A percentile compares a stretch with the other conserved stretches of the same genome.
phyloP scores from a whole-genome alignment of 2,113 vertebrate species.

The Podarcis raffonei region DNA sequence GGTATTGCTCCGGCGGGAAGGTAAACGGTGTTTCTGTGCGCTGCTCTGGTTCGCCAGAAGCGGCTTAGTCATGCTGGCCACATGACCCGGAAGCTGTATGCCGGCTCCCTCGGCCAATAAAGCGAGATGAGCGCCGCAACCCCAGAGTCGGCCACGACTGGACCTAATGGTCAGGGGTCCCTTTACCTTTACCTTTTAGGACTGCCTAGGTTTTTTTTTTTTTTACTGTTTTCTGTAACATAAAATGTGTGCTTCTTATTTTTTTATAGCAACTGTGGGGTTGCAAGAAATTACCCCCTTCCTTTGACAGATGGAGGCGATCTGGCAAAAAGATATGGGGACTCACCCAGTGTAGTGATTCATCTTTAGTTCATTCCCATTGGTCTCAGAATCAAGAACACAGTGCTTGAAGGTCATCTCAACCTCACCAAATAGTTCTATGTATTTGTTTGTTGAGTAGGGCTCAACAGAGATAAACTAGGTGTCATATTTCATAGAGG shows the following conservation, averaged over 20 bases:
- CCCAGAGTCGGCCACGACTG: no score
- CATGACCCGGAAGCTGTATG: no score
- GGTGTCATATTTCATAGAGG: not conserved
- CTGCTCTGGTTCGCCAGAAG: no score
- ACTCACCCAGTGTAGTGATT: not conserved
- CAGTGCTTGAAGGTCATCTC: not conserved
- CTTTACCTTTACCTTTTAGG: no score
- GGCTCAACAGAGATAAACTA: not conserved
- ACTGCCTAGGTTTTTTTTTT: not conserved
- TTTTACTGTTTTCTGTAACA: constrained; percentile 41
- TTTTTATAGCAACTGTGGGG: not conserved
- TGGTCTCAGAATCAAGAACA: not conserved
- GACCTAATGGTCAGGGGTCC: no score
- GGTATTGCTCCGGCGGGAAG: fast-evolving
- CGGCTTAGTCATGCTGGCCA: no score
- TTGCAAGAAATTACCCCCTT: fast-evolving
- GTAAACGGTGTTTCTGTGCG: no score
- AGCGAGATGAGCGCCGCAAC: no score
- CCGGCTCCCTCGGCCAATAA: no score
- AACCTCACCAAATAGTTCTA: not conserved
- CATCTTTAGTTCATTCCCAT: not conserved
- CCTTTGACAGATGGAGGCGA: not conserved
- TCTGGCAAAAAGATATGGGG: not conserved
- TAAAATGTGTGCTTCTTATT: constrained; percentile 16
- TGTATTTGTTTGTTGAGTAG: not conserved